A percentile compares a stretch with the other conserved stretches of the same genome.
Conservation (phyloP, 2,113 vertebrate genomes). For the Siniperca knerii region DNA sequence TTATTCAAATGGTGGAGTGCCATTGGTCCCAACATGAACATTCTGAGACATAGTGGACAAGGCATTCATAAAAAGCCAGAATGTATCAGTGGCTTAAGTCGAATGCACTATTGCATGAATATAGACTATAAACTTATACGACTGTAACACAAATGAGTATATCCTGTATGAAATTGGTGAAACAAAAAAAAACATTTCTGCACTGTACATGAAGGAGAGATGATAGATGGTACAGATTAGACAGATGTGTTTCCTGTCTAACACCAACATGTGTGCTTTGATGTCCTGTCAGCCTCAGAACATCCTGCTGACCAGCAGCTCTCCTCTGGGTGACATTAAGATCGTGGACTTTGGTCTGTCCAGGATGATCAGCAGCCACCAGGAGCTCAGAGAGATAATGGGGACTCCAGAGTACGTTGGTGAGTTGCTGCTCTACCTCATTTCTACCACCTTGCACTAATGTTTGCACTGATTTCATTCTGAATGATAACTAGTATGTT, state of each 20-base stretch:
- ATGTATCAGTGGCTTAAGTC: too few species aligned
- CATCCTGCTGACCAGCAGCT: conserved; percentile 82
- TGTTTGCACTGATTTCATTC: fast-evolving
- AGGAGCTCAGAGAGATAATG: conserved; percentile 86
- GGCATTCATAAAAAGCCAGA: too few species aligned
- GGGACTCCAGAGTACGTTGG: conserved; percentile 86
- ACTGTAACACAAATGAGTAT: too few species aligned
- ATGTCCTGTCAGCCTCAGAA: conserved; percentile 81
- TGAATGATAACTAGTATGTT: not conserved
- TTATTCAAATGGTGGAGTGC: too few species aligned
- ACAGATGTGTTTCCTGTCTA: not conserved
- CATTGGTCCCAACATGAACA: too few species aligned
- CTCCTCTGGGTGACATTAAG: conserved; percentile 84
- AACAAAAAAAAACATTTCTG: too few species aligned
- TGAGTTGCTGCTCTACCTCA: conserved; percentile 48
- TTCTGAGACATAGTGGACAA: too few species aligned
- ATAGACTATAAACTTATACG: too few species aligned
- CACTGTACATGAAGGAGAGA: too few species aligned
- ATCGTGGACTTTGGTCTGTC: conserved; percentile 86
- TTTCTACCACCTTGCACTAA: too few species aligned
- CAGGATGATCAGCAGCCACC: conserved; percentile 80
- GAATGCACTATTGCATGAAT: too few species aligned
- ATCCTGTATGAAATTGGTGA: too few species aligned
- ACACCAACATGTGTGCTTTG: not conserved
- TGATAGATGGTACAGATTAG: not conserved